Evolutionary conservation across 2,113 vertebrate genomes (phyloP).

Genomic region (Lampris incognitus): DNA sequence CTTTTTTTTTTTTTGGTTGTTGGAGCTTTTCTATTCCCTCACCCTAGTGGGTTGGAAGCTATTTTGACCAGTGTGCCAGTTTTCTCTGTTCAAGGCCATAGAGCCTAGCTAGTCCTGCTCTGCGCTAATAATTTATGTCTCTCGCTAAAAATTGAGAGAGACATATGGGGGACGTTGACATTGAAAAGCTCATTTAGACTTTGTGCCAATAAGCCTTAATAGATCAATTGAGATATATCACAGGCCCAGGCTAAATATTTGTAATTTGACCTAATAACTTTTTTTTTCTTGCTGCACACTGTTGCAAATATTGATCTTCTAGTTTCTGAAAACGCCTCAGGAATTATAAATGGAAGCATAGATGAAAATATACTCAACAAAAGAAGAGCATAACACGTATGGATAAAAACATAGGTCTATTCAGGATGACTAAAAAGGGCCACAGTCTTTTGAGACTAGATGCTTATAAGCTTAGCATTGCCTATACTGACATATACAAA

Average conservation of each 20-base stretch:
- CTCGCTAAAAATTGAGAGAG: slow-evolving; percentile 1
- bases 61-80: slow-evolving; percentile 80
- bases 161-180: not conserved
- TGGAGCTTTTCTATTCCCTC: slow-evolving; percentile 62
- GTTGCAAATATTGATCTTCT: slow-evolving; percentile 10
- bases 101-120: slow-evolving; percentile 32
- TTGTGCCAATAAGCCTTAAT: not conserved
- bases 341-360: not conserved
- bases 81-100: slow-evolving; percentile 69
- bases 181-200: slow-evolving; percentile 12
- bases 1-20: slow-evolving; percentile 46
- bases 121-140: slow-evolving; percentile 26
- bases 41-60: slow-evolving; percentile 79
- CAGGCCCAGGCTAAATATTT: not conserved
- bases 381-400: not conserved
- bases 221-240: not conserved
- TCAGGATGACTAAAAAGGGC: not conserved
- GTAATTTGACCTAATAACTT: not conserved
- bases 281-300: not conserved
- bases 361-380: not conserved
- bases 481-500: not conserved
- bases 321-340: not conserved
- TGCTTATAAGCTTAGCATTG: not conserved
- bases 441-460: not conserved
- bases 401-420: not conserved